These are phyloP conservation scores for Parotia lawesii DNA, from an alignment of 2,113 vertebrate genomes.

Conservation along the genomic window DNA sequence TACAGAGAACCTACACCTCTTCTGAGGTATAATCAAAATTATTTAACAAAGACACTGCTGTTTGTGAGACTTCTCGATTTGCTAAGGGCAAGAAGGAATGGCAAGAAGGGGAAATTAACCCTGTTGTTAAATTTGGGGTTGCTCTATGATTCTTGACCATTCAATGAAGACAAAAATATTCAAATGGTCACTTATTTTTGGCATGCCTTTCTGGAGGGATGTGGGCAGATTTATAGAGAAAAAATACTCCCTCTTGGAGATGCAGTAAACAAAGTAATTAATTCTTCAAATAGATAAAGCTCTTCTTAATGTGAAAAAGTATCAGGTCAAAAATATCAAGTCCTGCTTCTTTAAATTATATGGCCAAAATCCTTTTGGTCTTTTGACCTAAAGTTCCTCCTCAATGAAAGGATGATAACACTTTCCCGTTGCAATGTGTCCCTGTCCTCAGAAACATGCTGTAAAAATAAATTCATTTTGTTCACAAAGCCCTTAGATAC, in stretches of 20 bases:
- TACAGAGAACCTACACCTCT: background rate
- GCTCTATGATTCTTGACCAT: background rate
- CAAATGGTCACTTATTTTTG: background rate
- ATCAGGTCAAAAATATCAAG: background rate
- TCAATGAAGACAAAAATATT: background rate
- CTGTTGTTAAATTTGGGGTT: background rate
- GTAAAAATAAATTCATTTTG: conserved; percentile 34
- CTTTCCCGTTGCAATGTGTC: background rate
- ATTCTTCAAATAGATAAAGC: background rate
- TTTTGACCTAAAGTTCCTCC: background rate
- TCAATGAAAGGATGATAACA: background rate
- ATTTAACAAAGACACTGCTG: background rate
- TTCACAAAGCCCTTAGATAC: conserved; percentile 7
- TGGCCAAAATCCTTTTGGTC: background rate
- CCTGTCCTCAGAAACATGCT: background rate
- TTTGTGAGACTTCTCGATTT: background rate
- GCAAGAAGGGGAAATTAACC: background rate
- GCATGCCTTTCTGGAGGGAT: background rate
- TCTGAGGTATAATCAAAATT: background rate
- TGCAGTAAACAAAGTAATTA: background rate
- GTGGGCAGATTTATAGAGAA: background rate
- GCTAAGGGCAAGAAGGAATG: background rate
- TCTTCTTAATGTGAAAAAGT: background rate
- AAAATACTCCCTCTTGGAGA: background rate
- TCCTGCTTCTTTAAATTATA: background rate